Base-by-base conservation (phyloP, 2,113 vertebrate species). In the Pelvicachromis taeniatus region DNA sequence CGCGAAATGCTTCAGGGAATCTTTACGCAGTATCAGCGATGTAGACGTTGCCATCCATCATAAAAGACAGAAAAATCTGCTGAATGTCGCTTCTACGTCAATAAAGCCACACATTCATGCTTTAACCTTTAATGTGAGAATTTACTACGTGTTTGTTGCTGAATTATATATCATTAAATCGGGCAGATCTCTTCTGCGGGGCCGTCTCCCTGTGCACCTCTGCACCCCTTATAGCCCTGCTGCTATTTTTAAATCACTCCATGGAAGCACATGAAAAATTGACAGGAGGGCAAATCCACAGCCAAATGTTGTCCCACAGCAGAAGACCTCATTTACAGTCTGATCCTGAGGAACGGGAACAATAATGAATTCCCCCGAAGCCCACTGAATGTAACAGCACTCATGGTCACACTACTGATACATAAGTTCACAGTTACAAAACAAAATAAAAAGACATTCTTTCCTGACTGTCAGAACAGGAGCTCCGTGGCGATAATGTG, bases 1-100 rank as follows among this genome's bases (percentile, higher is more conserved):
- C 2, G 11, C 2, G 0, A 73, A 73, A 73, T 0, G 29, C 45
- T 31, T 75, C 0, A 48, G 2, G 45, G 16, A 13, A 12, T 73
- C 5, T 75, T 75, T 50, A 75, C 2, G 0, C 10, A 1, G 16
- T 2, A n/a, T 31, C 16, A n/a, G 16, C 50, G 26, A 50, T 75
- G 13, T 31, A 31, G 14, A 75, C 5, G 42, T 31, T 75, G 19
- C 9, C 14, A 8, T 75, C 10, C 21, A 12, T 75, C 6, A 0
- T 29, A 17, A 75, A 75, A 75, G 16, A 75, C 10, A 31, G 68
- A 31, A 75, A 75, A 48, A 50, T 61, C 0, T 45, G 12, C 63
- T 68, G 63, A 68, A 42, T 16, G 63, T 23, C 23, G n/a, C 63
- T 42, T 42, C 63, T 7, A 23, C 35, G 3, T 68, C 63, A 68